Conservation (phyloP, 2,797 vertebrate genomes). For the Eulemur albifrons region DNA sequence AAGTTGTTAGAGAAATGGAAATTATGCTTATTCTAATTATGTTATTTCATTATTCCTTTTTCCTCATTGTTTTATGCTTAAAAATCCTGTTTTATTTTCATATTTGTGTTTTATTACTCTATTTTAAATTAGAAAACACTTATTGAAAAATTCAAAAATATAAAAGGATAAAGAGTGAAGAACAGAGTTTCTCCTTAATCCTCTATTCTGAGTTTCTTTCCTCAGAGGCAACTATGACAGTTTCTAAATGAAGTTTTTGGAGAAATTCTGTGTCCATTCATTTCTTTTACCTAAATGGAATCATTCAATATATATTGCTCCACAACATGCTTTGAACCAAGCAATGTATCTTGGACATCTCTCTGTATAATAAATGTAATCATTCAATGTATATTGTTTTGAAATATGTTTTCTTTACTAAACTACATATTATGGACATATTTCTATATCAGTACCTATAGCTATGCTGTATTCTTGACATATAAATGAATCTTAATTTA, state of each 20-base stretch:
- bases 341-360: not conserved
- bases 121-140: slow-evolving; percentile 45
- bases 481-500: not conserved
- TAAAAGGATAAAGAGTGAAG: not conserved
- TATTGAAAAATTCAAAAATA: not conserved
- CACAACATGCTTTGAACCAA: not conserved
- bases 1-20: slow-evolving; percentile 42
- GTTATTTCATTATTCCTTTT: not conserved
- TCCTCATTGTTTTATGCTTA: not conserved
- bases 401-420: not conserved
- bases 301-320: not conserved
- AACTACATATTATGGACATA: not conserved
- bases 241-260: not conserved
- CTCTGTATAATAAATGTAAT: not conserved
- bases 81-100: slow-evolving; percentile 6
- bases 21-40: slow-evolving; percentile 22
- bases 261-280: not conserved
- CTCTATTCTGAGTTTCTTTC: not conserved
- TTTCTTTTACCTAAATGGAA: slow-evolving; percentile 36
- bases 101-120: not conserved
- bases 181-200: not conserved
- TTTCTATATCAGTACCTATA: not conserved
- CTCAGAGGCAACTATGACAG: not conserved
- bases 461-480: not conserved
- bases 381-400: not conserved